phyloP scores from a whole-genome alignment of 1,140 invertebrate species.

The Daktulosphaira vitifoliae region DNA sequence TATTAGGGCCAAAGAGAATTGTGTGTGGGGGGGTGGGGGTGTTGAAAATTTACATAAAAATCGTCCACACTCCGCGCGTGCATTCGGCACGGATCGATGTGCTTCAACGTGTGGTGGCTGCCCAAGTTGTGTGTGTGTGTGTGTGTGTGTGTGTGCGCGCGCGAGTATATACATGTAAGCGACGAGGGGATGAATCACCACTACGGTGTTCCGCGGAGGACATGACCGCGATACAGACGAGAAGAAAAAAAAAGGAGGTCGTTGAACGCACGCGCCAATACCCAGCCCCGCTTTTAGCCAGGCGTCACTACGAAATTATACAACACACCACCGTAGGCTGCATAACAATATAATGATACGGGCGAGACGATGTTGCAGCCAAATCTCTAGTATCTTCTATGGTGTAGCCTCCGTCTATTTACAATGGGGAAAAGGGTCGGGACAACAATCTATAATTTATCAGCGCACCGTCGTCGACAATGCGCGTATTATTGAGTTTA shows the following conservation, averaged over 20 bases:
- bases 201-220: background rate
- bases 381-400: no score
- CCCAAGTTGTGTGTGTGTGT: no score
- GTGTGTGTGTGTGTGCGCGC: background rate
- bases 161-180: constrained; percentile 1
- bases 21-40: no score
- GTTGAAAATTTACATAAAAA: constrained; percentile 30
- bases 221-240: background rate
- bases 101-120: background rate
- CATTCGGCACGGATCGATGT: constrained; percentile 3
- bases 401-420: no score
- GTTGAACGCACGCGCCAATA: constrained; percentile 33
- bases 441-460: no score
- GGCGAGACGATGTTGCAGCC: no score
- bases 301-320: background rate
- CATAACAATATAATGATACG: no score
- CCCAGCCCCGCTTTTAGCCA: background rate
- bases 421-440: no score
- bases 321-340: background rate
- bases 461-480: no score
- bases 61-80: background rate
- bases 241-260: constrained; percentile 8
- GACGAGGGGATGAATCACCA: constrained; percentile 29
- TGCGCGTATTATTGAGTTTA: no score
- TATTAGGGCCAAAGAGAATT: no score